Conservation (phyloP, 2,113 vertebrate species). For the Ceyx margarethae region DNA sequence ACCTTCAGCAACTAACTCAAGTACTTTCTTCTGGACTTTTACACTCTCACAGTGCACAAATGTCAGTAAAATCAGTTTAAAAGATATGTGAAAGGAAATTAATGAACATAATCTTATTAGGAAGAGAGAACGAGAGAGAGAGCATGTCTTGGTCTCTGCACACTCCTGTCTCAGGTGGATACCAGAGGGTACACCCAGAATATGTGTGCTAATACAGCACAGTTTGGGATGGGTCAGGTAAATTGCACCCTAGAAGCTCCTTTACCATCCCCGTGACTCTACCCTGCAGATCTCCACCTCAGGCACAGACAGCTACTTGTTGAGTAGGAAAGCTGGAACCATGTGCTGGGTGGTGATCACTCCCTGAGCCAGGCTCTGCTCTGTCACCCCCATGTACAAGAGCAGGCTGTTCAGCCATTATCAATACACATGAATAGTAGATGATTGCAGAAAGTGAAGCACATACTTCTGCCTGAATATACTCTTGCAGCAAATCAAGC, state of each 20-base stretch:
- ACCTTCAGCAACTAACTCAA: not conserved
- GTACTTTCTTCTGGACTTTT: not conserved
- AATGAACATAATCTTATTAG: not conserved
- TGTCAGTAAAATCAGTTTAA: not conserved
- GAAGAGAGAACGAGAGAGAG: not conserved
- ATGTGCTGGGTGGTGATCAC: fast-evolving
- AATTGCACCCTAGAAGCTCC: not conserved
- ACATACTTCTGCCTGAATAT: not conserved
- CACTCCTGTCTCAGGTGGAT: not conserved
- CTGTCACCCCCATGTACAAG: fast-evolving
- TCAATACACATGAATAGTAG: not conserved
- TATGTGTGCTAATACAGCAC: not conserved
- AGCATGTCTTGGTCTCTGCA: not conserved
- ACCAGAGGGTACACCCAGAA: not conserved
- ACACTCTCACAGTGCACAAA: not conserved
- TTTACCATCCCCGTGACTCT: not conserved
- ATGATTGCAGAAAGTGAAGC: not conserved
- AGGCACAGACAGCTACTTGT: not conserved
- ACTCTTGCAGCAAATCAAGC: not conserved
- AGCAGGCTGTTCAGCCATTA: not conserved
- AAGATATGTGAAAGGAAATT: not conserved
- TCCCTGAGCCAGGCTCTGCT: not conserved
- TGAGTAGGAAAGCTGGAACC: not conserved
- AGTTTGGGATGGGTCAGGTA: not conserved
- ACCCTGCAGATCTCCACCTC: not conserved